These are phyloP conservation scores for Atta texana DNA, from an alignment of 1,140 invertebrate genomes.

Conservation along the genomic window DNA sequence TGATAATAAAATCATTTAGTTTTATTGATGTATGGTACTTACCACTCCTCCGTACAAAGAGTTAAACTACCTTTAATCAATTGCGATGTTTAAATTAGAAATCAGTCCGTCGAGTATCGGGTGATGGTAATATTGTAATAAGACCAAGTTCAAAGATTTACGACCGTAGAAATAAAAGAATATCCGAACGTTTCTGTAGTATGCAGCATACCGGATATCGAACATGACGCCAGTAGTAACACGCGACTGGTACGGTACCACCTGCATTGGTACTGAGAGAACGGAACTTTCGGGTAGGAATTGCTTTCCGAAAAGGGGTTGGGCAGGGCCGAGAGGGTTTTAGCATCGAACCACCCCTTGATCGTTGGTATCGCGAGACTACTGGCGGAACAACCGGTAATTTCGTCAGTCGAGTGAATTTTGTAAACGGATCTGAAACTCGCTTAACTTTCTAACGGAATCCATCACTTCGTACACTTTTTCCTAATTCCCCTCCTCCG, in stretches of 20 bases:
- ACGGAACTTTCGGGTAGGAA: constrained; percentile 78
- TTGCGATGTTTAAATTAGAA: constrained; percentile 18
- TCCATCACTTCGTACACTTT: constrained; percentile 68
- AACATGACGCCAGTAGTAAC: constrained; percentile 78
- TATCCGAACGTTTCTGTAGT: constrained; percentile 38
- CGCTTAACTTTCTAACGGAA: constrained; percentile 67
- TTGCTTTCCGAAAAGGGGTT: constrained; percentile 75
- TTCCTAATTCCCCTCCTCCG: constrained; percentile 1
- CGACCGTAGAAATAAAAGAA: constrained; percentile 44
- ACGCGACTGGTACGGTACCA: constrained; percentile 85
- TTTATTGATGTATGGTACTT: not conserved
- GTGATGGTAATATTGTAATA: constrained; percentile 25
- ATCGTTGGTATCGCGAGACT: constrained; percentile 46
- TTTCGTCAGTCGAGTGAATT: constrained; percentile 74
- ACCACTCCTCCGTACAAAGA: not conserved
- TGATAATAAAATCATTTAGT: not conserved
- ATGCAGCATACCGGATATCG: constrained; percentile 67
- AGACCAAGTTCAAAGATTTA: constrained; percentile 43
- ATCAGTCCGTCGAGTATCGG: constrained; percentile 13
- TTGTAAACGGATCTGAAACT: constrained; percentile 71
- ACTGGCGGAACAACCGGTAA: constrained; percentile 66
- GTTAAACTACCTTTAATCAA: not conserved
- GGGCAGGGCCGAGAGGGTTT: constrained; percentile 12
- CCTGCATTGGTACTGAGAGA: constrained; percentile 80
- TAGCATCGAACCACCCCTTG: constrained; percentile 52